Evolutionary conservation across 2,888 invertebrate species (phyloP).

Genomic region (Cepaea hortensis): DNA sequence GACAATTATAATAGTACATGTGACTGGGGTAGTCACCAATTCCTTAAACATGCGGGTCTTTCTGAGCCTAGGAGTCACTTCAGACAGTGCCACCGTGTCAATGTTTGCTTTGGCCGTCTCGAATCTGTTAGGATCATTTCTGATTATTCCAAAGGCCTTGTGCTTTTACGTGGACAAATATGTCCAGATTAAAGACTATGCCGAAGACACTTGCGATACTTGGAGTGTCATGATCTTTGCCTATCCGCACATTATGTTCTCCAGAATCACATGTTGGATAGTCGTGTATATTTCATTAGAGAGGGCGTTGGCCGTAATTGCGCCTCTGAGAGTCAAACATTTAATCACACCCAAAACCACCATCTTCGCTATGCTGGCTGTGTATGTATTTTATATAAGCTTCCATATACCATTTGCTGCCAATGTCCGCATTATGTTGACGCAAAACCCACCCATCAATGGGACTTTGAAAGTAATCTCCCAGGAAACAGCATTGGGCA

Average conservation of each 20-base stretch:
- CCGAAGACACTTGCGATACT: background rate
- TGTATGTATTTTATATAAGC: background rate
- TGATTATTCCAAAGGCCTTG: conserved; percentile 4
- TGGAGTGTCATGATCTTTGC: background rate
- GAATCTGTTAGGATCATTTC: conserved; percentile 12
- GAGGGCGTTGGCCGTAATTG: conserved; percentile 3
- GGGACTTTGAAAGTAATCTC: background rate
- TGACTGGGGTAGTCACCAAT: conserved; percentile 22
- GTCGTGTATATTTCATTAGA: conserved; percentile 21
- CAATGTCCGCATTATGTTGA: background rate
- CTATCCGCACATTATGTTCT: conserved; percentile 24
- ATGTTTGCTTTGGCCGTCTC: conserved; percentile 21
- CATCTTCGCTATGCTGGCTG: background rate
- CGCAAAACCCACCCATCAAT: background rate
- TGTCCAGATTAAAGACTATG: background rate
- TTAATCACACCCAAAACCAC: background rate
- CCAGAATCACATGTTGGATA: conserved; percentile 20
- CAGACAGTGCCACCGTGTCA: conserved; percentile 1
- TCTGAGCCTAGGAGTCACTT: background rate
- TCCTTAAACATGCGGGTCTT: conserved; percentile 28
- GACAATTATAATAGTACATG: background rate
- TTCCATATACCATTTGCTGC: conserved; percentile 23
- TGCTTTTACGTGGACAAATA: conserved; percentile 18
- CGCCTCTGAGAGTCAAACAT: background rate
- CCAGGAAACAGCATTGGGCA: background rate